Evolutionary conservation across 2,797 vertebrate genomes (phyloP).

Genomic region (Chelon auratus): DNA sequence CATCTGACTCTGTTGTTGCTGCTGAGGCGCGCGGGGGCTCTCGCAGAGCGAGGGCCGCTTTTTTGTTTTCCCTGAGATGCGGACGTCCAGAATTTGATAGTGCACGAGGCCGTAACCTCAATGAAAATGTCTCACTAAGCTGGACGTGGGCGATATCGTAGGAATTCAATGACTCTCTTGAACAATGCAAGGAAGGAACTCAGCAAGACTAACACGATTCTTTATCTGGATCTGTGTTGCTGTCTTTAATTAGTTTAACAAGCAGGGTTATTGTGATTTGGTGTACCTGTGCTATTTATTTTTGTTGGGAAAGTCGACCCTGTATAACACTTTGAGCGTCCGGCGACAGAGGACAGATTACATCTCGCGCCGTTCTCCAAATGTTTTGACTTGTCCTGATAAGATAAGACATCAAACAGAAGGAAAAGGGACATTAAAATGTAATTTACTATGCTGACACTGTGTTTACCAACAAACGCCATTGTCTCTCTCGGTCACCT

Average conservation of each 20-base stretch:
- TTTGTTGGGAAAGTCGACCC: not conserved
- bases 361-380: constrained; percentile 12
- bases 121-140: not conserved
- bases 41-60: too few species aligned
- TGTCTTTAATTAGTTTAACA: constrained; percentile 23
- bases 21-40: not conserved
- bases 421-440: constrained; percentile 3
- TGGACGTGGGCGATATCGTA: accelerated
- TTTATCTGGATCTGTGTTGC: constrained; percentile 14
- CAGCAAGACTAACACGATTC: not conserved
- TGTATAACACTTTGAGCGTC: not conserved
- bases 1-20: constrained; percentile 33
- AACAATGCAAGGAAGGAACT: constrained; percentile 72
- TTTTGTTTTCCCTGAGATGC: not conserved
- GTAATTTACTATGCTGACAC: not conserved
- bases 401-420: constrained; percentile 23
- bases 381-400: not conserved
- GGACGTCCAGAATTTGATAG: not conserved
- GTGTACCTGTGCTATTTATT: constrained; percentile 50
- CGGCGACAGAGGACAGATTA: constrained; percentile 6
- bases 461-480: too few species aligned
- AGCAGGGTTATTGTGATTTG: constrained; percentile 5
- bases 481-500: too few species aligned
- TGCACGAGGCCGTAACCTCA: not conserved
- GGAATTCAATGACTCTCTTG: not conserved